phyloP scores from a whole-genome alignment of 2,888 invertebrate genomes.

The Eupithecia subfuscata region DNA sequence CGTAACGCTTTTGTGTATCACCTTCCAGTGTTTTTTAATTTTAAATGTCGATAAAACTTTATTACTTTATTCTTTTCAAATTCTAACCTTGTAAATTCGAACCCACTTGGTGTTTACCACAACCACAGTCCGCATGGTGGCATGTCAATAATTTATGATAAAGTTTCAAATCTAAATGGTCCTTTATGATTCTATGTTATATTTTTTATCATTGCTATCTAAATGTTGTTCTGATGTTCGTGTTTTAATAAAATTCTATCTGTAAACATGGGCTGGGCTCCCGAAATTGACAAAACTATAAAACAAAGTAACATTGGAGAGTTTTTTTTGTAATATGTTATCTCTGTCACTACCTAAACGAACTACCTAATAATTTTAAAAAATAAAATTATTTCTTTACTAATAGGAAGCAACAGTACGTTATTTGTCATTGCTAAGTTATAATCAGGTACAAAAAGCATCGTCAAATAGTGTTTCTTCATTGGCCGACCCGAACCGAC shows the following conservation, averaged over 20 bases:
- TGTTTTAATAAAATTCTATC: not conserved
- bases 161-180: not conserved
- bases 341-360: too few relatives aligned
- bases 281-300: not conserved
- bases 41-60: not conserved
- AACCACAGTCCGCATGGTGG: not conserved
- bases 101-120: not conserved
- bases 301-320: too few relatives aligned
- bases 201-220: not conserved
- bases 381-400: too few relatives aligned
- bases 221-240: slow-evolving; percentile 3
- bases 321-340: too few relatives aligned
- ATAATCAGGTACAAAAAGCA: too few relatives aligned
- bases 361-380: too few relatives aligned
- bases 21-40: not conserved
- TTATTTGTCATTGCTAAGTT: too few relatives aligned
- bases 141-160: not conserved
- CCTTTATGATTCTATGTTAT: not conserved
- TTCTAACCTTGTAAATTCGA: not conserved
- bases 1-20: not conserved
- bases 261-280: not conserved
- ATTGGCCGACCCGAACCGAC: too few relatives aligned
- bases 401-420: too few relatives aligned
- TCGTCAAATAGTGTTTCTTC: too few relatives aligned
- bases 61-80: not conserved